These are phyloP conservation scores for Mesoclemmys tuberculata DNA, from an alignment of 2,113 vertebrate species.

Conservation along the genomic window DNA sequence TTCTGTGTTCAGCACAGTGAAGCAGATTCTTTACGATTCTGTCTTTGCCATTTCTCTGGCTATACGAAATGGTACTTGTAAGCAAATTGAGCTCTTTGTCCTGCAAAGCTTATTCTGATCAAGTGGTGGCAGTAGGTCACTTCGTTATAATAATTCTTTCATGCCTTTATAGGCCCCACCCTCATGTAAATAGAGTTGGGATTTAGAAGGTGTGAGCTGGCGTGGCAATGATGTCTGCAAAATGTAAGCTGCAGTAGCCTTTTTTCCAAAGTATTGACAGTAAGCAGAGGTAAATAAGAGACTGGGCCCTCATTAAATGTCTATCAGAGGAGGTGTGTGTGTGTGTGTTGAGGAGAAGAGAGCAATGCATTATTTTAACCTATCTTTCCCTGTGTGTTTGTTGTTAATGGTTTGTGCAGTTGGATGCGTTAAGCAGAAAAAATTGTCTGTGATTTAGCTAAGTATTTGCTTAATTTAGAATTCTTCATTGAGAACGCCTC, in stretches of 20 bases:
- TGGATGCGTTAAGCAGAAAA: neutral
- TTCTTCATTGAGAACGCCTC: neutral
- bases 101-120: constrained; percentile 55
- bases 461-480: neutral
- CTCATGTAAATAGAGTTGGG: constrained; percentile 18
- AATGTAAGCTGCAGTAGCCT: constrained; percentile 12
- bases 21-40: neutral
- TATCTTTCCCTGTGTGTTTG: neutral
- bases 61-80: neutral
- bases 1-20: rapidly evolving
- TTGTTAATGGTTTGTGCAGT: neutral
- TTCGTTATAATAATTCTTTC: constrained; percentile 10
- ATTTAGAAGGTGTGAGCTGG: constrained; percentile 62
- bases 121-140: constrained; percentile 63
- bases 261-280: constrained; percentile 52
- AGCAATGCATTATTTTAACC: neutral
- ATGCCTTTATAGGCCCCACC: neutral
- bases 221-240: constrained; percentile 36
- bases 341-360: constrained; percentile 40
- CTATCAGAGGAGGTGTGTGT: constrained; percentile 16
- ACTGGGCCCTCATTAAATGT: constrained; percentile 53
- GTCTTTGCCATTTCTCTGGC: neutral
- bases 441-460: constrained; percentile 8
- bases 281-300: constrained; percentile 47
- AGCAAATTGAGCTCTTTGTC: neutral